Evolutionary conservation across 2,113 vertebrate genomes (phyloP).

Genomic region (Vicugna pacos): DNA sequence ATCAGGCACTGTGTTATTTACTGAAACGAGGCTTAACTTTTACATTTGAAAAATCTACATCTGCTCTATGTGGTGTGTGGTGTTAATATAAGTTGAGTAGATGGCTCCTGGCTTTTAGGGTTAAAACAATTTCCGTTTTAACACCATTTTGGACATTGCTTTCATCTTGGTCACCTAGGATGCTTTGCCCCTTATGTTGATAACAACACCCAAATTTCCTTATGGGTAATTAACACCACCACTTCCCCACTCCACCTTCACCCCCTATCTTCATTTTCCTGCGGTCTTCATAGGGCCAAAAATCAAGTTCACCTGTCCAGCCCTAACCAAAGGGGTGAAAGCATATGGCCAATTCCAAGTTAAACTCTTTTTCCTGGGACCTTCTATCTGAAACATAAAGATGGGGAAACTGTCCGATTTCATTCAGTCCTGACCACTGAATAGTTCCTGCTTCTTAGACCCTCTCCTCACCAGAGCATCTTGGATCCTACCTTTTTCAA

Average conservation of each 20-base stretch:
- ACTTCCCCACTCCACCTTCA: not conserved
- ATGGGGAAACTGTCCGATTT: not conserved
- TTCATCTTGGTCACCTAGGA: not conserved
- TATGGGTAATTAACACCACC: not conserved
- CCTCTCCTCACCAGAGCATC: not conserved
- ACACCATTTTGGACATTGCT: not conserved
- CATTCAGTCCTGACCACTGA: not conserved
- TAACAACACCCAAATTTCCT: not conserved
- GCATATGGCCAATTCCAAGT: not conserved
- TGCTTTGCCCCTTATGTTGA: not conserved
- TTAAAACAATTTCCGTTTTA: slow-evolving; percentile 20
- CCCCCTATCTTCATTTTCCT: not conserved
- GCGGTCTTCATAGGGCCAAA: not conserved
- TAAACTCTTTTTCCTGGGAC: not conserved
- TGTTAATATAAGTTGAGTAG: not conserved
- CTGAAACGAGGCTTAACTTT: not conserved
- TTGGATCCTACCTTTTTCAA: slow-evolving; percentile 6
- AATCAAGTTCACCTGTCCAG: not conserved
- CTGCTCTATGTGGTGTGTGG: not conserved
- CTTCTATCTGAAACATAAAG: not conserved
- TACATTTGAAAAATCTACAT: not conserved
- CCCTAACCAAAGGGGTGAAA: not conserved
- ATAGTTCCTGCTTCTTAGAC: not conserved
- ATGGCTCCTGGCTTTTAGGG: not conserved
- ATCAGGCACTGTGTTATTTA: not conserved